Base-by-base conservation (phyloP, 2,888 invertebrate species). In the Campoplex nolae region DNA sequence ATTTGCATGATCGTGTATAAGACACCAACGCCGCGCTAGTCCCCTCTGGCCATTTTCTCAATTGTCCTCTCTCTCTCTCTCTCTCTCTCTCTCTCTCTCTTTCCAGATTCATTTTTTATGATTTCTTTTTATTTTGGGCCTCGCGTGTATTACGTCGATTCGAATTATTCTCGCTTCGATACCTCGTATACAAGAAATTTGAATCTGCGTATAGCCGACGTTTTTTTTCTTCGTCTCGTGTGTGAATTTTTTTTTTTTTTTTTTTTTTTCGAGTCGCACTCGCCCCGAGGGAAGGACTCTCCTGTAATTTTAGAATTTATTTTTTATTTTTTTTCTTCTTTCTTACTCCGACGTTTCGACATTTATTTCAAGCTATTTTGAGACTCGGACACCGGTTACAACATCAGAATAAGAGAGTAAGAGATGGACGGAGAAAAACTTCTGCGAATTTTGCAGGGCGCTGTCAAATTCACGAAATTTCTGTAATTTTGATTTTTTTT, bases 171-270 rank as follows among this genome's bases (percentile, higher is more conserved):
- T 78, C 81, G 83, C 79, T 65, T 75, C 79, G 83, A 77, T 70
- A 65, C 77, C 68, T 76, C 85, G 84, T 81, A 23, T 23, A 75
- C 84, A 76, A 71, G 70, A 79, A 79, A 79, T 79, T 79, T 79
- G 56, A 79, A 79, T 79, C 79, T 79, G 56, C 68, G 67, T 67
- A 78, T 70, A 78, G 7, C 56, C 62, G 18, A n/a, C 32, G 65
- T 65, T 65, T 67, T 77, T 77, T 77, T 32, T 38, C 35, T 9
- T 8, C 28, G 42, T 45, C 62, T 62, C 58, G 32, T 45, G n/a
- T 35, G 51, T 54, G 51, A n/a, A 35, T 35, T 32, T 32, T 48
- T 23, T n/a, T 13, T n/a, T 13, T 62, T 1, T 23, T 7, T 28
- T 48, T 75, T 62, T 62, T 74, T 42, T 45, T 75, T 23, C 23